phyloP scores from a whole-genome alignment of 2,113 vertebrate species.

The Leucopsar rothschildi region DNA sequence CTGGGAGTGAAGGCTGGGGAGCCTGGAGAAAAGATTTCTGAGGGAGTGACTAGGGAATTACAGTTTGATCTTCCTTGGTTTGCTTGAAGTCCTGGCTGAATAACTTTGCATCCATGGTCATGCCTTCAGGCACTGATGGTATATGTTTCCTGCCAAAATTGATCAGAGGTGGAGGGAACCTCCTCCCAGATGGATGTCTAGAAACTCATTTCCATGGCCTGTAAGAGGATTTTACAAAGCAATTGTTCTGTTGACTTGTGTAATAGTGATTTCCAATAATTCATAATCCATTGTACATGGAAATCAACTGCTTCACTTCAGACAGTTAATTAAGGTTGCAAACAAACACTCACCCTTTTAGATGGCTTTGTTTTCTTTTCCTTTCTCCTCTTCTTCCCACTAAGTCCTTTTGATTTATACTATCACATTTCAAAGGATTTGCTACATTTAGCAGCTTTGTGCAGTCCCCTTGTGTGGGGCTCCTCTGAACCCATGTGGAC shows the following conservation, averaged over 20 bases:
- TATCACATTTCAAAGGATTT: background rate
- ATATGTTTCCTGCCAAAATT: background rate
- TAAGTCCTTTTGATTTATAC: background rate
- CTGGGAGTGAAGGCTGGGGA: background rate
- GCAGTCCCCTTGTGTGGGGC: background rate
- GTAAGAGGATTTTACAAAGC: background rate
- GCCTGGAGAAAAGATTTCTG: background rate
- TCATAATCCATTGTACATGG: slow-evolving; percentile 13
- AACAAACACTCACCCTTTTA: background rate
- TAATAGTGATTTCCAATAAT: slow-evolving; percentile 21
- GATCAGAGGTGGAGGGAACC: background rate
- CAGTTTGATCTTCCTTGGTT: background rate
- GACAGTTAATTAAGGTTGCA: slow-evolving; percentile 23
- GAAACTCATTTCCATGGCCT: background rate
- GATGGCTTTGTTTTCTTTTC: background rate
- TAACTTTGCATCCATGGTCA: background rate
- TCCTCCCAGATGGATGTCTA: background rate
- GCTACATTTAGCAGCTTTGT: background rate
- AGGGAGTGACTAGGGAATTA: background rate
- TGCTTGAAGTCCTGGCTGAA: background rate
- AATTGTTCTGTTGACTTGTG: background rate
- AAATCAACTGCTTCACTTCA: slow-evolving; percentile 34
- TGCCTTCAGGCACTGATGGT: background rate
- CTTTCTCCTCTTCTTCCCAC: background rate
- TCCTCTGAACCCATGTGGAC: background rate